Conservation (phyloP, 2,797 vertebrate genomes). For the Rhabdomys pumilio region DNA sequence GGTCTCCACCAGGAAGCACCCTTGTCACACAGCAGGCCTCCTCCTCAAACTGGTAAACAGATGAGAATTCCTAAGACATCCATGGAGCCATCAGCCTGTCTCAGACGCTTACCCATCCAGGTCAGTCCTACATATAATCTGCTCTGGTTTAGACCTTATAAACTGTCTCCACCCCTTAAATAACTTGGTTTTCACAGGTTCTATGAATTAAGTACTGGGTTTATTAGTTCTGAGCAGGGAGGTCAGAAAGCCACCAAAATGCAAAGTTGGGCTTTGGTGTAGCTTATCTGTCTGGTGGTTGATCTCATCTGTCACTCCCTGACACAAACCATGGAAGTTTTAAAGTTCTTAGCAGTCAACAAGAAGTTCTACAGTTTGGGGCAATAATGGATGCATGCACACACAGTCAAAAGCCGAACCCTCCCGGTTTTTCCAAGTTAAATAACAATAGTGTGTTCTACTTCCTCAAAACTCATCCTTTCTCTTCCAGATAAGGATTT, state of each 20-base stretch:
- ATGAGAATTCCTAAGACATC: not conserved
- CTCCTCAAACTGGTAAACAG: not conserved
- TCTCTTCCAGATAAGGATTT: not conserved
- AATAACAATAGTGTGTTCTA: not conserved
- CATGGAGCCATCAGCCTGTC: conserved; percentile 3
- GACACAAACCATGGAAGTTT: not conserved
- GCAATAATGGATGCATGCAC: not conserved
- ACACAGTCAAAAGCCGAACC: not conserved
- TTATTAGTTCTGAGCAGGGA: conserved; percentile 3
- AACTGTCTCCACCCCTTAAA: conserved; percentile 47
- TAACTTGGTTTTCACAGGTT: conserved; percentile 22
- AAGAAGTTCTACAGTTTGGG: conserved; percentile 21
- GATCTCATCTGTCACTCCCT: not conserved
- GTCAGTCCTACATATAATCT: not conserved
- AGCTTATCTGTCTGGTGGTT: not conserved
- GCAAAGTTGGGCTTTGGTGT: not conserved
- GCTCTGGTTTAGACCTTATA: conserved; percentile 19
- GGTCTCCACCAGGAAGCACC: not conserved
- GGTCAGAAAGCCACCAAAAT: not conserved
- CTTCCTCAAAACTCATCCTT: not conserved
- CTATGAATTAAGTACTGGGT: not conserved
- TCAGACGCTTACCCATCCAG: not conserved
- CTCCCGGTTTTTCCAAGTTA: conserved; percentile 8
- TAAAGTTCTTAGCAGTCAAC: not conserved
- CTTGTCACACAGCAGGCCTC: not conserved